Base-by-base conservation (phyloP, 2,888 invertebrate species). In the Amitus sp. region DNA sequence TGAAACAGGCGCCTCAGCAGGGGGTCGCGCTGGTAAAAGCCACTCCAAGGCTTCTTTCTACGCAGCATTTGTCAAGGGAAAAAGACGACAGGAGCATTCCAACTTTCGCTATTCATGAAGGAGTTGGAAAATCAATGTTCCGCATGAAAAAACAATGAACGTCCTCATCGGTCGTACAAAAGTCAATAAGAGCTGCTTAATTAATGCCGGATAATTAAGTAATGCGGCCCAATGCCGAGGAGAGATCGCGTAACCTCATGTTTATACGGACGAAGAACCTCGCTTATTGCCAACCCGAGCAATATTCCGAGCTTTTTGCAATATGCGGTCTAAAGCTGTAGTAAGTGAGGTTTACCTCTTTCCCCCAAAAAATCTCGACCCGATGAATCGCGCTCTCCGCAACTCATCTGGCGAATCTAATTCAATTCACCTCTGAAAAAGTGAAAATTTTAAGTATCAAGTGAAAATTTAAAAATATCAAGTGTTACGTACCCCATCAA, bases 11-110 rank as follows among this genome's bases (percentile, higher is more conserved):
- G n/a, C n/a, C n/a, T n/a, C n/a, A n/a, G n/a, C n/a, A n/a, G n/a
- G n/a, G n/a, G n/a, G n/a, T n/a, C n/a, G n/a, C 43, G 46, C 45
- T 33, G 48, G 48, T 53, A 40, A 46, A 43, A 34, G 60, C 51
- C 47, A 54, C 50, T 55, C 55, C 47, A 47, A 47, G 50, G 60
- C 55, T 55, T 60, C 54, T 12, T 27, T 23, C 5, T 45, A 23
- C 45, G 27, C 42, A 19, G 20, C 19, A n/a, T 20, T n/a, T n/a
- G 42, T 20, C 19, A n/a, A n/a, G 19, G 42, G n/a, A 42, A 42
- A 20, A 10, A 20, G 5, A 20, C 42, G 12, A 39, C 39, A 39
- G 39, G 39, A 6, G 39, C 18, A 39, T 15, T 15, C 30, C 5
- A n/a, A 37, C 37, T 37, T 37, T 37, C 37, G 37, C 9, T 12